Evolutionary conservation across 2,113 vertebrate species (phyloP).

Genomic region (Stegostoma tigrinum): DNA sequence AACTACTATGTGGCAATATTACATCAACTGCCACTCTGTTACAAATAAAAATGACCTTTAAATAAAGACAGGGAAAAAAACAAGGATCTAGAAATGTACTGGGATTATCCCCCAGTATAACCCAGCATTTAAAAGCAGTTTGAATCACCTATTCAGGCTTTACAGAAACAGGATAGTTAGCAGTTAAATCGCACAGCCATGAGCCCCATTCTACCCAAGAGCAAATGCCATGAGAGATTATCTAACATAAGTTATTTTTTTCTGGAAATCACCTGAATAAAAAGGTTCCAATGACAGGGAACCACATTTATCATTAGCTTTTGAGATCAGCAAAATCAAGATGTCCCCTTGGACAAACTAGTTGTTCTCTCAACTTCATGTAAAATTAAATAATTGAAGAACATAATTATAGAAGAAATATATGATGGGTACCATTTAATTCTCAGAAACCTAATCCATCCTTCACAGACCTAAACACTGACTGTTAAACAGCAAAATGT

Average conservation of each 20-base stretch:
- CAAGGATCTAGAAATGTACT: neutral
- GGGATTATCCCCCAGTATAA: neutral
- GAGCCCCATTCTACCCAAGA: neutral
- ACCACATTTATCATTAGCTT: neutral
- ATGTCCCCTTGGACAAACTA: neutral
- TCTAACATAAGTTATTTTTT: neutral
- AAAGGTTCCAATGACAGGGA: neutral
- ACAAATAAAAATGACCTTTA: neutral
- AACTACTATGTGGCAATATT: neutral
- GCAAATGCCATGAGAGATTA: neutral
- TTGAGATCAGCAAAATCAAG: neutral
- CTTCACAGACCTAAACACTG: conserved; percentile 22
- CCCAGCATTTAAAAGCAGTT: neutral
- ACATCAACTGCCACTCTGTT: neutral
- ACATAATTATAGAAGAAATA: conserved; percentile 10
- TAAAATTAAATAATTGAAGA: neutral
- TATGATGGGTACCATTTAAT: conserved; percentile 23
- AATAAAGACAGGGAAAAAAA: neutral
- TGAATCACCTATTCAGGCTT: neutral
- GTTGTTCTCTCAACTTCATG: neutral
- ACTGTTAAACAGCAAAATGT: conserved; percentile 24
- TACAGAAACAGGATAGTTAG: neutral
- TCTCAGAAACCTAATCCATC: conserved; percentile 20
- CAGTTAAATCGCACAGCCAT: neutral
- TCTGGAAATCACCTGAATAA: neutral